A percentile compares a stretch with the other conserved stretches of the same genome.
phyloP scores from a whole-genome alignment of 2,113 vertebrate genomes.

The Terrapene triunguis region DNA sequence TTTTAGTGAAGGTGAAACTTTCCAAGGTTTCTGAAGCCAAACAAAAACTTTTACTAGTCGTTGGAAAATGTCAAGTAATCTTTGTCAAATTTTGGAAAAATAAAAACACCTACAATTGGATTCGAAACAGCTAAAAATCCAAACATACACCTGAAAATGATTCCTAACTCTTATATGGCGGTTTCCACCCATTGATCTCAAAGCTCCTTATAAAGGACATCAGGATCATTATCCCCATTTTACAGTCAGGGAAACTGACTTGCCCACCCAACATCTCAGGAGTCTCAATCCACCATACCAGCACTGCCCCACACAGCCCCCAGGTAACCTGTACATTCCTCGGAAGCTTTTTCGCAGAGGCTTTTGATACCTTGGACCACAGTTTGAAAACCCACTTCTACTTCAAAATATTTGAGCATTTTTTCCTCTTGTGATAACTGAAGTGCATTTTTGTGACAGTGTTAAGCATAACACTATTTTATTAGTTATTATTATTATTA shows the following conservation, averaged over 20 bases:
- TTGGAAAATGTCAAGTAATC: background rate
- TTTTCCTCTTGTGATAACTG: background rate
- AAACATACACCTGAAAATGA: background rate
- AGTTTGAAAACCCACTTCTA: background rate
- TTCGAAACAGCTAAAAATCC: background rate
- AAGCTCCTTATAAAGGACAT: background rate
- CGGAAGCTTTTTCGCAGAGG: background rate
- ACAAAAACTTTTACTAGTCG: background rate
- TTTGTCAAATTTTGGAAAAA: background rate
- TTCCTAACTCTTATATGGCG: background rate
- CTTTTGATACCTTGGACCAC: fast-evolving
- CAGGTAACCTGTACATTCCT: background rate
- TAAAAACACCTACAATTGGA: background rate
- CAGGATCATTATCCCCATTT: background rate
- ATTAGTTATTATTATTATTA: background rate
- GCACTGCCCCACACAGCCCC: background rate
- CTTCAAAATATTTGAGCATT: background rate
- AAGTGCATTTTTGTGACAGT: slow-evolving; percentile 16
- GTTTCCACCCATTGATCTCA: background rate
- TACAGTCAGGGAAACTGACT: background rate
- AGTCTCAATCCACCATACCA: too few species aligned
- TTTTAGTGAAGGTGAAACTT: fast-evolving
- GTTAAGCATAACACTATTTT: slow-evolving; percentile 1
- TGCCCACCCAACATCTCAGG: background rate
- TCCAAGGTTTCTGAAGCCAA: background rate